Evolutionary conservation across 2,113 vertebrate species (phyloP).

Genomic region (Sarotherodon lohbergeri): DNA sequence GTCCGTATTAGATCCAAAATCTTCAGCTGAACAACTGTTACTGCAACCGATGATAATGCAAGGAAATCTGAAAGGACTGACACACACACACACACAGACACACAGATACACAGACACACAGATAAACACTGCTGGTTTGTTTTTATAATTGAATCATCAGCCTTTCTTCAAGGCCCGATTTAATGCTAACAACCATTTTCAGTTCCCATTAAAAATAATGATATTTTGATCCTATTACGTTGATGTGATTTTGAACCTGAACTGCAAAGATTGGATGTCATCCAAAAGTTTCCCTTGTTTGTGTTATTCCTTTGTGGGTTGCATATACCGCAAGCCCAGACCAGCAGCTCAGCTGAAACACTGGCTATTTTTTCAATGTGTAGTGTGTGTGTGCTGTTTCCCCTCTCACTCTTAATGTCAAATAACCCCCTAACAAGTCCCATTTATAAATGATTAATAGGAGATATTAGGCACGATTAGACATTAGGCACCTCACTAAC

Average conservation of each 20-base stretch:
- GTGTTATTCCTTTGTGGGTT: background rate
- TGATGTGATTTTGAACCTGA: background rate
- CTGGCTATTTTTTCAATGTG: background rate
- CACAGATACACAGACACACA: background rate
- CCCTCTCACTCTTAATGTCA: background rate
- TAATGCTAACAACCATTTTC: background rate
- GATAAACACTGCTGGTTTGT: background rate
- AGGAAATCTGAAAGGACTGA: background rate
- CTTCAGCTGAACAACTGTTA: background rate
- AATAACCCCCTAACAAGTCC: background rate
- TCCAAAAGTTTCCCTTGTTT: background rate
- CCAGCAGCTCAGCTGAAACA: background rate
- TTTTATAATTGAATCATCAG: background rate
- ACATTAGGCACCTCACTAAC: background rate
- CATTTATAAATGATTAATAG: background rate
- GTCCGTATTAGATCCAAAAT: background rate
- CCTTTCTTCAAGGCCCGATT: background rate
- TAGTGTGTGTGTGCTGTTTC: background rate
- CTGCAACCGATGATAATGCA: background rate
- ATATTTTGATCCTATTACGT: background rate
- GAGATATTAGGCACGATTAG: background rate
- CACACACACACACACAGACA: background rate
- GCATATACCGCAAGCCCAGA: background rate
- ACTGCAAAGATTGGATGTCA: background rate
- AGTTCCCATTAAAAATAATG: background rate